Conservation (phyloP, 2,797 vertebrate genomes). For the Salmo trutta region DNA sequence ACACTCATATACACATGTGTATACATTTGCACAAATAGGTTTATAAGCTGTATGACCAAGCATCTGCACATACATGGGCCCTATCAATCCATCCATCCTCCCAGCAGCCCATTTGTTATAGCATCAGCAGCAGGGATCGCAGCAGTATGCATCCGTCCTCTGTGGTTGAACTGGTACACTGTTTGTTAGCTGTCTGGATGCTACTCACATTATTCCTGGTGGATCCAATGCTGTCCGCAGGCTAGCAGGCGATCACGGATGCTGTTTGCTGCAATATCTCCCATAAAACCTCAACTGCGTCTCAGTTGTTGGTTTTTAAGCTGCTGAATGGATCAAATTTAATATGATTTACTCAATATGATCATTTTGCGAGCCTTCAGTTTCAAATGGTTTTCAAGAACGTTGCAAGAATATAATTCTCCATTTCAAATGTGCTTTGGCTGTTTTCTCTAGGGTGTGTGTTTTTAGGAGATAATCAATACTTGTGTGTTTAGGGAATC, state of each 20-base stretch:
- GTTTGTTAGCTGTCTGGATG: neutral
- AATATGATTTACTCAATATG: neutral
- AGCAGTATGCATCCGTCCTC: neutral
- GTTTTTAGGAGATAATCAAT: neutral
- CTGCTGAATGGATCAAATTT: neutral
- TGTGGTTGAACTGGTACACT: neutral
- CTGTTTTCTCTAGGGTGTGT: neutral
- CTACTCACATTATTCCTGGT: neutral
- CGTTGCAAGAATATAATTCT: neutral
- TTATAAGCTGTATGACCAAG: neutral
- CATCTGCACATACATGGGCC: neutral
- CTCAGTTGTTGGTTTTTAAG: too few species aligned
- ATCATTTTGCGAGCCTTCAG: neutral
- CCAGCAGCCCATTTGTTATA: neutral
- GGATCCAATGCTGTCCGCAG: neutral
- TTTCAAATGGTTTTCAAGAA: neutral
- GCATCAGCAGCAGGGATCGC: neutral
- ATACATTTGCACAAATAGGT: neutral
- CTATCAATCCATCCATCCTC: neutral
- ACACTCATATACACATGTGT: slow-evolving; percentile 21
- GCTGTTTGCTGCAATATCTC: neutral
- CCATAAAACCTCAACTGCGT: neutral
- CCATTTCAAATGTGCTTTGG: neutral
- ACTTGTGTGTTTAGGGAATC: neutral
- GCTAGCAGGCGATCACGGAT: neutral